Conservation (phyloP, 2,888 invertebrate genomes). For the Cactoblastis cactorum region DNA sequence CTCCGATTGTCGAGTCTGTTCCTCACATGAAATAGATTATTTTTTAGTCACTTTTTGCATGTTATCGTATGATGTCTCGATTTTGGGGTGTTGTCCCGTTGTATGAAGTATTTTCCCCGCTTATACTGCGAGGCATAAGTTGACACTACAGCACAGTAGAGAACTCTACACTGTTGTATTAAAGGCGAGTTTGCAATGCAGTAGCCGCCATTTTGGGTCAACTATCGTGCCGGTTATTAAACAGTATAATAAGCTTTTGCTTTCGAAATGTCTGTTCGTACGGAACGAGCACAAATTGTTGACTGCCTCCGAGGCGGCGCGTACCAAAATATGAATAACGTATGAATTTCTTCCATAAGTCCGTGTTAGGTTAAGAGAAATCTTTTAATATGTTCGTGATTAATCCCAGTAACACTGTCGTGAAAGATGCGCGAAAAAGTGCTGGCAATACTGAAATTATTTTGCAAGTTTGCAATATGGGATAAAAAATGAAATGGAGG, state of each 20-base stretch:
- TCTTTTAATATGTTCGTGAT: conserved; percentile 37
- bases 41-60: conserved; percentile 29
- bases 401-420: conserved; percentile 26
- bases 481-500: too few species aligned
- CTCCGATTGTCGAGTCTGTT: conserved; percentile 35
- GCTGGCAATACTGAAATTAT: neutral
- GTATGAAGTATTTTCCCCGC: conserved; percentile 1
- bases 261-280: conserved; percentile 15
- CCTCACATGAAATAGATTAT: conserved; percentile 30
- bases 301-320: conserved; percentile 26
- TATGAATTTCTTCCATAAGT: conserved; percentile 53
- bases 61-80: conserved; percentile 10
- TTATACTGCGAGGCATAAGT: too few species aligned
- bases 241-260: conserved; percentile 5
- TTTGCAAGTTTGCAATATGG: neutral
- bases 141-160: too few species aligned
- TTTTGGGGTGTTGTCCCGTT: neutral
- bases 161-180: too few species aligned
- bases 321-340: conserved; percentile 59
- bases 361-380: conserved; percentile 53
- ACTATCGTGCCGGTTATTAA: too few species aligned
- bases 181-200: too few species aligned
- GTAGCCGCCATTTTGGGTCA: too few species aligned
- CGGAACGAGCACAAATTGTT: conserved; percentile 59
- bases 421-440: too few species aligned